Base-by-base conservation (phyloP, 2,797 vertebrate genomes). In the Fistularia tabacaria region DNA sequence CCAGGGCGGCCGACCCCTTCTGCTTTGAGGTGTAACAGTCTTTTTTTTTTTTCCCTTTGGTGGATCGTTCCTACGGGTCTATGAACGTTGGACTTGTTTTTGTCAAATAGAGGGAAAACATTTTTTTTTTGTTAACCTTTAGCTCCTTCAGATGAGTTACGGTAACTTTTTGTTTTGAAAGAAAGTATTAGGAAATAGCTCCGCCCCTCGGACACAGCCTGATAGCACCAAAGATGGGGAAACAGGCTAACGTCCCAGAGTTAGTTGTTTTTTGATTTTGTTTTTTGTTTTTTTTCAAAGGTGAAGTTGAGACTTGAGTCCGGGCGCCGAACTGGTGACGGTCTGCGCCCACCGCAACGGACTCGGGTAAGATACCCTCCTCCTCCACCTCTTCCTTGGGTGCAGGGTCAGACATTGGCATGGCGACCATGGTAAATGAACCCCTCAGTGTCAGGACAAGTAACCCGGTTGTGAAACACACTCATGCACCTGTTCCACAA, bases 401-500 rank as follows among this genome's bases (percentile, higher is more conserved):
- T n/a, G n/a, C n/a, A n/a, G n/a, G 5, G 2, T 25, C 25, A 25
- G 25, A 25, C 25, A 78, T 77, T 84, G 74, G 71, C 85, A 73
- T 87, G 79, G 80, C 88, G 77, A 78, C 80, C 84, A 68, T 79
- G 81, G 82, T 84, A 8, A 63, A 74, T 61, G 14, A 7, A 45
- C 43, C 76, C 88, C 90, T 93, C 92, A 89, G 89, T 74, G 93
- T 93, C 85, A 91, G 89, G 87, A 87, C 81, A 88, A 92, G 87
- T 89, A 92, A 3, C 25, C 25, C 25, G 25, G 2, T 25, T 25
- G 43, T 85, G 93, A 93, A 86, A 88, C 91, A 88, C 91, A 86
- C 85, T 91, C 91, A 87, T 93, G 93, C 88, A 92, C 79, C 81
- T 79, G 74, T 77, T 78, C 88, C 92, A 93, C 90, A 88, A 90